Percentiles rank a stretch among this genome's conserved stretches.
Evolutionary conservation across 2,797 vertebrate genomes (phyloP).

Genomic region (Micrastur ruficollis): DNA sequence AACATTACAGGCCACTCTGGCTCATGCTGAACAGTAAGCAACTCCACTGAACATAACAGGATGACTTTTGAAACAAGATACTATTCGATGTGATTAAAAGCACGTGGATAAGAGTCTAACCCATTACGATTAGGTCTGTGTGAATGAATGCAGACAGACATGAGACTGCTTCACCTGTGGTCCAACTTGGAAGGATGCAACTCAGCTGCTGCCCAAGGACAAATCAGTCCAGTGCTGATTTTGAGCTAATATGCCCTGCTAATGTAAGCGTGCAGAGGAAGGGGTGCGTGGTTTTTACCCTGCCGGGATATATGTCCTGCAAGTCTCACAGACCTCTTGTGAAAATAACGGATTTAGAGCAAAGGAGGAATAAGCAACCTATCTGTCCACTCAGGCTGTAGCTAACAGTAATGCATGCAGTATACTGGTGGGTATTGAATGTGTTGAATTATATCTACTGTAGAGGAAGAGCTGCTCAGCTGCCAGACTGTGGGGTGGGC

Average conservation of each 20-base stretch:
- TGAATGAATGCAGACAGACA: neutral
- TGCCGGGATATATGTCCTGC: neutral
- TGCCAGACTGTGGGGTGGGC: neutral
- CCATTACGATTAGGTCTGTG: neutral
- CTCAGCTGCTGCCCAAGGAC: neutral
- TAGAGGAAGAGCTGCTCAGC: neutral
- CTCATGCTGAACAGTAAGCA: neutral
- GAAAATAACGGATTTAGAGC: neutral
- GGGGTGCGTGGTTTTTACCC: neutral
- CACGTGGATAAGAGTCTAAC: neutral
- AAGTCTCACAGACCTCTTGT: neutral
- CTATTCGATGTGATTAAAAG: neutral
- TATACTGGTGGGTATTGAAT: neutral
- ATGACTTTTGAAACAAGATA: neutral
- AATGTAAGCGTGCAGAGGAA: neutral
- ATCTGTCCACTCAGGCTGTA: neutral
- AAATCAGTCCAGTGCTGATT: neutral
- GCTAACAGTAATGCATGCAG: neutral
- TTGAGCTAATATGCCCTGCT: neutral
- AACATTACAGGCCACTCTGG: neutral
- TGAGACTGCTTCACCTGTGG: neutral
- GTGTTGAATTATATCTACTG: neutral
- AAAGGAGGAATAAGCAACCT: neutral
- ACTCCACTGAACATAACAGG: neutral
- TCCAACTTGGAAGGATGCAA: neutral